Percentiles rank a stretch among this genome's conserved stretches.
Conservation (phyloP, 2,113 vertebrate genomes). For the Sinocyclocheilus anophthalmus region DNA sequence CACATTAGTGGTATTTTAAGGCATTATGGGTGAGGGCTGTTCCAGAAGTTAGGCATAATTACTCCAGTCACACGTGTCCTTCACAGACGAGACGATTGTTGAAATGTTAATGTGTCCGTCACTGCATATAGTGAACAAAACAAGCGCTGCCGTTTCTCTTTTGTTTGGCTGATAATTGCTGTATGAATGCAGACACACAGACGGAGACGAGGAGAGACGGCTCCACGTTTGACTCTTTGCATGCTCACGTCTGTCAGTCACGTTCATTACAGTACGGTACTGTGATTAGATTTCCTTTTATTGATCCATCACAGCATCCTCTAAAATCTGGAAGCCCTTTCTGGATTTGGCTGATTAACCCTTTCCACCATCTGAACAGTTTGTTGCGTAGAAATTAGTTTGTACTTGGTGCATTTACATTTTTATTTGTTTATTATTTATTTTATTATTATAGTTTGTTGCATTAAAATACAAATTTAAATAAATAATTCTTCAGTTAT, state of each 20-base stretch:
- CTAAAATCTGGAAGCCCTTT: not conserved
- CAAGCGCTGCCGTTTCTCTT: not conserved
- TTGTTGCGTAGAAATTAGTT: too few relatives aligned
- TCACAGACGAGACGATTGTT: not conserved
- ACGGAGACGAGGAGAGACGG: not conserved
- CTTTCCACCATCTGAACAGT: too few relatives aligned
- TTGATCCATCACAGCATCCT: not conserved
- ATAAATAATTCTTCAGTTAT: too few relatives aligned
- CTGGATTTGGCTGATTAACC: too few relatives aligned
- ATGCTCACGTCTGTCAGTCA: not conserved
- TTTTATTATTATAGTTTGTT: too few relatives aligned
- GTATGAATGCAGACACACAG: not conserved
- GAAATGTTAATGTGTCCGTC: not conserved
- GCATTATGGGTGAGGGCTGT: not conserved
- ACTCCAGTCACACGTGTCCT: not conserved
- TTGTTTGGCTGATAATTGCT: slow-evolving; percentile 18
- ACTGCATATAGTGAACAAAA: not conserved
- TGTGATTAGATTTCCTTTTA: too few relatives aligned
- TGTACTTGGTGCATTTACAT: too few relatives aligned
- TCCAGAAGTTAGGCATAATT: not conserved
- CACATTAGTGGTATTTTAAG: not conserved
- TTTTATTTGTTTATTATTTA: too few relatives aligned
- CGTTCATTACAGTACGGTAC: not conserved
- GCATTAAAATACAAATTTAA: too few relatives aligned
- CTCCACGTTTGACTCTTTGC: not conserved